Conservation (phyloP, 2,797 vertebrate genomes). For the Sphaeramia orbicularis region DNA sequence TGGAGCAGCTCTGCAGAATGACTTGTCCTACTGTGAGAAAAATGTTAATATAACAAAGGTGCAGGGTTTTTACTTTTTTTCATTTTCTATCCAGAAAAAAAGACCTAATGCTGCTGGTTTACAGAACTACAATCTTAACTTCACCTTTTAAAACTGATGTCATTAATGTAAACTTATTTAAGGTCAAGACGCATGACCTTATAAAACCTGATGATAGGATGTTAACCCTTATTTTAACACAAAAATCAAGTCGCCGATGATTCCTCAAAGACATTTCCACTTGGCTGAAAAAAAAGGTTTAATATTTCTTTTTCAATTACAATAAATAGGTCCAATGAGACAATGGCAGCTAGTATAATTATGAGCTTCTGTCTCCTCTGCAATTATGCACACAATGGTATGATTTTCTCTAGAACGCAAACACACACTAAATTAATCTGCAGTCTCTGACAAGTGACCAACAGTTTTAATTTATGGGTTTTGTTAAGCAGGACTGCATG, state of each 20-base stretch:
- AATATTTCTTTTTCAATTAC: conserved; percentile 43
- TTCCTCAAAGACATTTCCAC: conserved; percentile 16
- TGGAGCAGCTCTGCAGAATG: conserved; percentile 11
- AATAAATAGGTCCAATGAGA: conserved; percentile 49
- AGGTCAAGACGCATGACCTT: neutral
- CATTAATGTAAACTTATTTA: neutral
- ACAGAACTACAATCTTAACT: conserved; percentile 1
- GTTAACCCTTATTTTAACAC: neutral
- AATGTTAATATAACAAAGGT: conserved; percentile 12
- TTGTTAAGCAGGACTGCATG: neutral
- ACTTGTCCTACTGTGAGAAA: neutral
- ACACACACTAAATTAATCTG: conserved; percentile 39
- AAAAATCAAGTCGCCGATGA: conserved; percentile 12
- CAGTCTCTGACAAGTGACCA: conserved; percentile 11
- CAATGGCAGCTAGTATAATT: conserved; percentile 53
- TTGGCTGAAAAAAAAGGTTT: conserved; percentile 15
- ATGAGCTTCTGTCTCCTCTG: conserved; percentile 35
- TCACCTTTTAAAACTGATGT: neutral
- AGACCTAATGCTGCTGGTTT: neutral
- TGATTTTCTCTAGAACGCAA: conserved; percentile 54
- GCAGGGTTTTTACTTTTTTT: neutral
- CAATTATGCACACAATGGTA: conserved; percentile 43
- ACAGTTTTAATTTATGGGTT: neutral
- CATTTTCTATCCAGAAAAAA: neutral
- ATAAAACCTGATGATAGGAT: neutral